phyloP scores from a whole-genome alignment of 2,113 vertebrate genomes.

The Pungitius pungitius region DNA sequence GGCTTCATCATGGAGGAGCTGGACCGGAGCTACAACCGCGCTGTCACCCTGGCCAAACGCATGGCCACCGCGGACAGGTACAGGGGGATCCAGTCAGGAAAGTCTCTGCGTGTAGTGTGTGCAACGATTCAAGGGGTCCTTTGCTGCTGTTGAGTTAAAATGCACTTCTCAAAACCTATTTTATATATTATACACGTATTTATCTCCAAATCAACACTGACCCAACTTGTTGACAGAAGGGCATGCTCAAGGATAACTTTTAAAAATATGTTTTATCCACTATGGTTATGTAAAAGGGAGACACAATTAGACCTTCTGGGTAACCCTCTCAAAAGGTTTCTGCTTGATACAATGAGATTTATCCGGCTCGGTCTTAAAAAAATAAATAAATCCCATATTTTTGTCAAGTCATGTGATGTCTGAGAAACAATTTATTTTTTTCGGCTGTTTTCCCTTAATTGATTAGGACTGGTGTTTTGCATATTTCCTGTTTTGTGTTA shows the following conservation, averaged over 20 bases:
- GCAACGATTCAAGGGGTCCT: neutral
- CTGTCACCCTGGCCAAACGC: slow-evolving; percentile 88
- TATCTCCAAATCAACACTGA: neutral
- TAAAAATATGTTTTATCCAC: neutral
- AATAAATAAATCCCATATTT: too few relatives aligned
- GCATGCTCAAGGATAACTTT: neutral
- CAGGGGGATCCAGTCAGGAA: too few relatives aligned
- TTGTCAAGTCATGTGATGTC: too few relatives aligned
- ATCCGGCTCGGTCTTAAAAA: too few relatives aligned
- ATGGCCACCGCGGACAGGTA: slow-evolving; percentile 70
- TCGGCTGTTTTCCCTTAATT: too few relatives aligned
- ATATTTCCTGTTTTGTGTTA: too few relatives aligned
- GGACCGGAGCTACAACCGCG: slow-evolving; percentile 91
- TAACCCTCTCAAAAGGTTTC: neutral
- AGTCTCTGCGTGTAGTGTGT: neutral
- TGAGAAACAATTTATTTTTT: too few relatives aligned
- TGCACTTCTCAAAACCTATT: neutral
- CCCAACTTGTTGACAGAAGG: neutral
- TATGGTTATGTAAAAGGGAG: neutral
- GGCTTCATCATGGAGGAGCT: slow-evolving; percentile 95
- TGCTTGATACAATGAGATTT: neutral
- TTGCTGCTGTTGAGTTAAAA: neutral
- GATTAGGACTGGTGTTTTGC: too few relatives aligned
- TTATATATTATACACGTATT: neutral
- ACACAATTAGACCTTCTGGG: neutral